Conservation (phyloP, 92 coral and sea anemone species). For the Porites lobata region DNA sequence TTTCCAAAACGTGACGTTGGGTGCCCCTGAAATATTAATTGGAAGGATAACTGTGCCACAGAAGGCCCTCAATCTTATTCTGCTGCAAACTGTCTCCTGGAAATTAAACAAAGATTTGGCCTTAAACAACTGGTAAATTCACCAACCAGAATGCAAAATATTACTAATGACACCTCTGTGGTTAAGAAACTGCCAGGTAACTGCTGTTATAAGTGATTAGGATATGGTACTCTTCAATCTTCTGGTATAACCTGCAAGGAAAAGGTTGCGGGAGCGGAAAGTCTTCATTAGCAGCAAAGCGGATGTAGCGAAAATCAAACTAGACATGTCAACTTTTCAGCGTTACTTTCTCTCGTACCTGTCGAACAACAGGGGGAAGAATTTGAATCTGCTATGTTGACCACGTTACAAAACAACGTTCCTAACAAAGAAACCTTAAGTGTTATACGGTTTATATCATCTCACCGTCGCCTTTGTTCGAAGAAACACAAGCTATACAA, state of each 20-base stretch:
- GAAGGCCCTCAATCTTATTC: not conserved
- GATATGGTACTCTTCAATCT: not conserved
- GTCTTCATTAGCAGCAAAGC: not conserved
- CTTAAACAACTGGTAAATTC: not conserved
- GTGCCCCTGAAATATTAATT: not conserved
- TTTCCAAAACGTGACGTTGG: no score
- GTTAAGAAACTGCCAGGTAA: not conserved
- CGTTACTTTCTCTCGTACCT: no score
- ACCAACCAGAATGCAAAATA: not conserved
- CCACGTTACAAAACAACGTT: no score
- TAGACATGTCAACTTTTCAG: no score
- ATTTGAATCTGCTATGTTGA: no score
- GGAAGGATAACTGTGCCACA: constrained; percentile 3
- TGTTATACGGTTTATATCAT: not conserved
- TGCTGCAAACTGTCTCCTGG: not conserved
- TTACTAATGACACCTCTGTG: not conserved
- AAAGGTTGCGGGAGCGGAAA: not conserved
- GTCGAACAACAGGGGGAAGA: no score
- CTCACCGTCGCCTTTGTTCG: not conserved
- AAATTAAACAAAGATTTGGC: not conserved
- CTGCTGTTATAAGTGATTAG: not conserved
- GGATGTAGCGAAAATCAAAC: no score
- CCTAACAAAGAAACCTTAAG: not conserved
- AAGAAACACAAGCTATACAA: not conserved
- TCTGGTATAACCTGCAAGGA: not conserved